These are phyloP conservation scores for Clarias gariepinus DNA, from an alignment of 2,113 vertebrate species.

Conservation along the genomic window DNA sequence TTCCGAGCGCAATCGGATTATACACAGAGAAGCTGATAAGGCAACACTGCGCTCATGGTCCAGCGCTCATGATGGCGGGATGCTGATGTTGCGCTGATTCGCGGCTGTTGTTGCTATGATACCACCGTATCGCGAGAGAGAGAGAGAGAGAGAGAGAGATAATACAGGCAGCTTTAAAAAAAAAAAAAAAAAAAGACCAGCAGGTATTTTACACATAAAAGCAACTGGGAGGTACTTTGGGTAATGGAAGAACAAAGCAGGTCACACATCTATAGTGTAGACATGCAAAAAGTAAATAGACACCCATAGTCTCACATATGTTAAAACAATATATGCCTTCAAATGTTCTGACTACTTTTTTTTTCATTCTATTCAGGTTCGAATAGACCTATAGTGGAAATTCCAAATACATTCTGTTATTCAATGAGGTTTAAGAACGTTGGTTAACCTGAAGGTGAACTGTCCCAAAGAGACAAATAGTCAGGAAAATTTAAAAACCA, in stretches of 20 bases:
- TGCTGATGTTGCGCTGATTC: constrained; percentile 42
- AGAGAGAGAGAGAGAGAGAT: constrained; percentile 25
- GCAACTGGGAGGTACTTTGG: constrained; percentile 16
- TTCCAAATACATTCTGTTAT: too few species aligned
- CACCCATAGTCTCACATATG: too few species aligned
- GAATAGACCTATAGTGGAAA: too few species aligned
- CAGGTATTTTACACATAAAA: constrained; percentile 38
- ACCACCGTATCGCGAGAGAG: constrained; percentile 24
- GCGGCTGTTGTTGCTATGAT: constrained; percentile 51
- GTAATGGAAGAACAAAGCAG: constrained; percentile 23
- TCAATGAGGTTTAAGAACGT: too few species aligned
- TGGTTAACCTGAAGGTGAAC: too few species aligned
- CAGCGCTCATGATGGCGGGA: constrained; percentile 15
- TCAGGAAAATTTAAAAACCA: too few species aligned
- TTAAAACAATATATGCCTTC: too few species aligned
- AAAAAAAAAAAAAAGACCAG: constrained; percentile 6
- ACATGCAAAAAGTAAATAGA: too few species aligned
- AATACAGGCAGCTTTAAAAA: constrained; percentile 15
- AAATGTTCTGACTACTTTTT: too few species aligned
- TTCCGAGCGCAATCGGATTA: background rate
- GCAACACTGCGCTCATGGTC: constrained; percentile 9
- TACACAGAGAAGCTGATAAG: background rate
- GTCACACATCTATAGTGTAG: background rate
- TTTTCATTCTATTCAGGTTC: too few species aligned
- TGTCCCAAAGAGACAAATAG: too few species aligned